Percentiles rank a stretch among this genome's conserved stretches.
Conservation (phyloP, 2,113 vertebrate species). For the Platysteira castanea region DNA sequence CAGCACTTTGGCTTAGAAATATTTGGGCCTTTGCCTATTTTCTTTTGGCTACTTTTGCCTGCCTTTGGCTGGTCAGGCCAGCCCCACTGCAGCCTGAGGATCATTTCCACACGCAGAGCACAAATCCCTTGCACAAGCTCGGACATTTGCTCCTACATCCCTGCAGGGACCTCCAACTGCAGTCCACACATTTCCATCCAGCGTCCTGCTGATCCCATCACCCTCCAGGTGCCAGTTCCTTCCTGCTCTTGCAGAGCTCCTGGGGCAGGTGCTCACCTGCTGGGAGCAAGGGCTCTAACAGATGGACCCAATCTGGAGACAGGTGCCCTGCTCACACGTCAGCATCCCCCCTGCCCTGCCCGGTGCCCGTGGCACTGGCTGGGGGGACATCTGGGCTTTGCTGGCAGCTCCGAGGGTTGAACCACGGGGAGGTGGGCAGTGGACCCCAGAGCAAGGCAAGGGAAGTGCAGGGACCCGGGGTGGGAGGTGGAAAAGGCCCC, state of each 20-base stretch:
- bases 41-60: neutral
- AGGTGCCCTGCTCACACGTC: neutral
- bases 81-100: neutral
- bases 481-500: neutral
- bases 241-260: neutral
- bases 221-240: neutral
- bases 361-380: neutral
- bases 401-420: neutral
- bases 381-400: neutral
- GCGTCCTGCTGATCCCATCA: neutral
- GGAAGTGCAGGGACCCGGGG: neutral
- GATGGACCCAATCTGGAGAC: neutral
- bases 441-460: neutral
- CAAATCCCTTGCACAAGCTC: rapidly evolving
- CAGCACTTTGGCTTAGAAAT: neutral
- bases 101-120: neutral
- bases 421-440: neutral
- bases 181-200: neutral
- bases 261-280: neutral
- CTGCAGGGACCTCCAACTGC: neutral
- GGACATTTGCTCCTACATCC: neutral
- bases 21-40: neutral
- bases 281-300: neutral
- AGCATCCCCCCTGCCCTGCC: neutral
- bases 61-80: neutral